phyloP scores from a whole-genome alignment of 1,140 invertebrate genomes.

The Lasioglossum albipes region DNA sequence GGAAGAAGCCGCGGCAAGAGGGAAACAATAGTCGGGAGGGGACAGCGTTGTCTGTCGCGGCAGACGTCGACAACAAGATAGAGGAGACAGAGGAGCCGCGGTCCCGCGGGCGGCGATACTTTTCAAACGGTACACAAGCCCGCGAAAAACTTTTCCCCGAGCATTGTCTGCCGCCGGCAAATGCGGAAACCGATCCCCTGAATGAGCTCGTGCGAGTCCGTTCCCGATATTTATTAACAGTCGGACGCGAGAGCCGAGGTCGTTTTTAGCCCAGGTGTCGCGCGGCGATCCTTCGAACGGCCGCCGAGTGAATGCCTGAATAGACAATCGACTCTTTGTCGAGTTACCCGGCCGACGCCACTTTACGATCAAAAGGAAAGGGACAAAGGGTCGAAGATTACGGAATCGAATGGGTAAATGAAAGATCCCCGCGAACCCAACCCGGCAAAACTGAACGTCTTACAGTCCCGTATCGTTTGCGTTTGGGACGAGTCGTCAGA shows the following conservation, averaged over 20 bases:
- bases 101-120: constrained; percentile 14
- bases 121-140: constrained; percentile 17
- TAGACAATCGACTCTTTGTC: constrained; percentile 48
- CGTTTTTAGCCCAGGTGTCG: background rate
- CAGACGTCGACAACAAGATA: background rate
- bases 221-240: constrained; percentile 39
- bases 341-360: constrained; percentile 34
- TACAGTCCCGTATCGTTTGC: no score
- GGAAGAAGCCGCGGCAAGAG: constrained; percentile 1
- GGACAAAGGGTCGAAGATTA: constrained; percentile 39
- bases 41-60: background rate
- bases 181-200: constrained; percentile 5
- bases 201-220: constrained; percentile 19
- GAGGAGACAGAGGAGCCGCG: background rate
- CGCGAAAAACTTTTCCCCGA: constrained; percentile 22
- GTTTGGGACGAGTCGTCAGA: no score
- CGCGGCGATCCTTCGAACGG: background rate
- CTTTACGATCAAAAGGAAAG: constrained; percentile 45
- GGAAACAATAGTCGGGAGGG: background rate
- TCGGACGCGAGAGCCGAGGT: background rate
- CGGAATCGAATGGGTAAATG: constrained; percentile 34
- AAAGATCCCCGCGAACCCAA: constrained; percentile 21
- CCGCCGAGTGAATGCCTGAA: constrained; percentile 35
- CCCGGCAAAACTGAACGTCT: background rate
- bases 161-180: constrained; percentile 14